Conservation (phyloP, 2,888 invertebrate species). For the Cephus runcator region DNA sequence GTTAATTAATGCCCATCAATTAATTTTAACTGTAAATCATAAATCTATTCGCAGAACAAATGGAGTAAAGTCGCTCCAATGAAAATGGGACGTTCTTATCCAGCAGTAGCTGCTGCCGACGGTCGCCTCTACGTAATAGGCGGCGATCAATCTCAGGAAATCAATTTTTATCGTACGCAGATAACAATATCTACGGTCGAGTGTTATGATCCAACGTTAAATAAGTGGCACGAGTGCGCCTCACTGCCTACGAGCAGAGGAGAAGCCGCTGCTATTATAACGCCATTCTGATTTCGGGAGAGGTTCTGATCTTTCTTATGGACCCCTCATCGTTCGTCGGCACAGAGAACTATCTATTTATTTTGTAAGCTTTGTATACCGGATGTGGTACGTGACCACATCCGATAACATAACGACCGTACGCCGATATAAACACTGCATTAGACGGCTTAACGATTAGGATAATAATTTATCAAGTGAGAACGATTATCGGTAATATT, state of each 20-base stretch:
- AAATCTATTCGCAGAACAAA: slow-evolving; percentile 69
- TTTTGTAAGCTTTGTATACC: neutral
- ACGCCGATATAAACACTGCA: neutral
- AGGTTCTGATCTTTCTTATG: neutral
- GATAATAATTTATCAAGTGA: neutral
- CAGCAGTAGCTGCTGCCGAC: slow-evolving; percentile 87
- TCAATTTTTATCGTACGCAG: slow-evolving; percentile 86
- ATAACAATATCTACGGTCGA: slow-evolving; percentile 86
- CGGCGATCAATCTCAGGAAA: slow-evolving; percentile 84
- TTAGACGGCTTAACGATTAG: neutral
- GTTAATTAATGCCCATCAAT: neutral
- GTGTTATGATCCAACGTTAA: slow-evolving; percentile 82
- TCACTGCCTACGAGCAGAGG: slow-evolving; percentile 85
- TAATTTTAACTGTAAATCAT: neutral
- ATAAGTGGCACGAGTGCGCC: slow-evolving; percentile 82
- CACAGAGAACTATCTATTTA: neutral
- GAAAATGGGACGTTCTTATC: slow-evolving; percentile 81
- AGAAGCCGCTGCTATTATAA: slow-evolving; percentile 87
- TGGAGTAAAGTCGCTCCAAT: slow-evolving; percentile 84
- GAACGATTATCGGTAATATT: neutral
- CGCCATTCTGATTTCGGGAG: slow-evolving; percentile 63
- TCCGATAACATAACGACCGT: neutral
- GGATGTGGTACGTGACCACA: neutral
- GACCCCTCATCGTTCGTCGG: neutral
- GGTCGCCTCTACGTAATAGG: slow-evolving; percentile 86